Evolutionary conservation across 2,888 invertebrate species (phyloP).

Genomic region (Diploptera punctata): DNA sequence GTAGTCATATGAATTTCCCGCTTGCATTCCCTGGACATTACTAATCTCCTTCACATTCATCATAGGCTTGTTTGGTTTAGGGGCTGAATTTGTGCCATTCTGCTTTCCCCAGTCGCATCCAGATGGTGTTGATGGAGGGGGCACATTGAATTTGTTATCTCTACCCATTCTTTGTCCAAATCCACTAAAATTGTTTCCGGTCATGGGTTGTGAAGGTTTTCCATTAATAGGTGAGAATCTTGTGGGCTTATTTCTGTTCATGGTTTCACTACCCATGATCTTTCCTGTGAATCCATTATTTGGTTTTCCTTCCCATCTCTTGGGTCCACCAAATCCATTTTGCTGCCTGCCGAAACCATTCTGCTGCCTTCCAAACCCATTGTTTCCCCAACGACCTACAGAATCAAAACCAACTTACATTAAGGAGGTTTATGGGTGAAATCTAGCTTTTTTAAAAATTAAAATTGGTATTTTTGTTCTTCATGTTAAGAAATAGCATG

Average conservation of each 20-base stretch:
- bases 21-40: not conserved
- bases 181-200: not conserved
- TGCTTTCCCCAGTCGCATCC: not conserved
- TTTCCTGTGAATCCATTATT: not conserved
- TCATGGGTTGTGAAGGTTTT: not conserved
- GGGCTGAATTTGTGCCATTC: not conserved
- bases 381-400: slow-evolving; percentile 3
- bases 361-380: not conserved
- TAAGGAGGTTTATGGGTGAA: too few relatives aligned
- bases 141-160: slow-evolving; percentile 10
- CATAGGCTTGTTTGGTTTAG: not conserved
- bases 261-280: not conserved
- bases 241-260: not conserved
- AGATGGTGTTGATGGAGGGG: slow-evolving; percentile 1
- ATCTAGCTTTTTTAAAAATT: too few relatives aligned
- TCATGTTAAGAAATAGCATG: too few relatives aligned
- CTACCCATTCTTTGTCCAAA: not conserved
- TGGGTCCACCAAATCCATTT: not conserved
- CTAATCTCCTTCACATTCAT: not conserved
- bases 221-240: not conserved
- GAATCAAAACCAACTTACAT: too few relatives aligned
- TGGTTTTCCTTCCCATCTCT: slow-evolving; percentile 13
- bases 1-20: not conserved
- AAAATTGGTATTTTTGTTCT: too few relatives aligned
- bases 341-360: not conserved